Base-by-base conservation (phyloP, 2,888 invertebrate species). In the Pollenia griseotomentosa region DNA sequence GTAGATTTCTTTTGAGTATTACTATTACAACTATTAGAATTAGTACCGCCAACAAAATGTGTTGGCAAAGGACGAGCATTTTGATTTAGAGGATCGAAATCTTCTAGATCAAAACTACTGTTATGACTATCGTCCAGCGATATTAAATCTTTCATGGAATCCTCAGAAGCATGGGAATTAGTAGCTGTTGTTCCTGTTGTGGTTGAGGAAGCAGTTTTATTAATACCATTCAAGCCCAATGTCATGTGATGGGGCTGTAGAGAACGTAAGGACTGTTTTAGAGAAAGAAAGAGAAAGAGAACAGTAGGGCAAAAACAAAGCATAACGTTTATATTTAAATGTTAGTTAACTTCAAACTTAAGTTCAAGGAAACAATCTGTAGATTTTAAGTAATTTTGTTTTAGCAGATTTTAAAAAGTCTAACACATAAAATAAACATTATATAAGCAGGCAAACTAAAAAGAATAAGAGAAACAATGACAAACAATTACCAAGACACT, bases 111-210 rank as follows among this genome's bases (percentile, higher is more conserved):
- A 89, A 95, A 95, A 90, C 95, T 95, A 70, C 91, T 90, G 83
- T 95, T 95, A 66, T 95, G 94, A 86, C 95, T 95, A 92, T 96
- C 96, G 92, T 96, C 96, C 90, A 96, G 93, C 89, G 95, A 94
- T 90, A 96, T 96, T 88, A 96, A 93, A 93, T 96, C 96, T 91
- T 95, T 94, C 87, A 94, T 94, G 85, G 94, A 94, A 87, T 94
- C 94, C 85, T 93, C 92, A 48, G 88, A 86, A 68, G 88, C 87
- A 57, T 81, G 75, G 10, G 86, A 81, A 71, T 88, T 65, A 71
- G 78, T 63, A 65, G 88, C 74, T 53, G 79, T 61, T 11, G 87
- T 46, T 61, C 87, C 55, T 61, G 77, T 71, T 44, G 79, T 51
- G 12, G 11, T 73, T 33, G 79, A 33, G 51, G 57, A 71, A 59